Base-by-base conservation (phyloP, 1,140 invertebrate species). In the Conus betulinus region DNA sequence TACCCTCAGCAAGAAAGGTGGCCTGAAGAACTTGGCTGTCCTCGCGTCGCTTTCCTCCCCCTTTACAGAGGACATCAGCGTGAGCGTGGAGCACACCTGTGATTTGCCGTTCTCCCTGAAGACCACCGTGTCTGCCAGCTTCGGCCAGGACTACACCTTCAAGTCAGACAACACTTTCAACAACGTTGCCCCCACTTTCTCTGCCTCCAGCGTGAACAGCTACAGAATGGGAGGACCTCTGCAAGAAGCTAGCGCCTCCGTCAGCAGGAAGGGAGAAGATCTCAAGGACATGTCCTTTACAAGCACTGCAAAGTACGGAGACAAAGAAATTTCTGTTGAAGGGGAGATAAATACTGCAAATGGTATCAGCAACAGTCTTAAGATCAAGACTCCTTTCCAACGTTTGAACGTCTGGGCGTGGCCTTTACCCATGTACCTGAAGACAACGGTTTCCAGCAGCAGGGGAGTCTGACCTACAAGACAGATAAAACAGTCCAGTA, bases 1-100 rank as follows among this genome's bases (percentile, higher is more conserved):
- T 0, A 11, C 85, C 2, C 71, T 27, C 67, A 87, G 85, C 85
- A 87, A 87, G 85, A 87, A 87, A 53, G 85, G 85, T 5, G 85
- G 79, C 7, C 74, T 71, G 85, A 20, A 79, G 4, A 74, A 55
- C 53, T 17, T 87, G 71, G 60, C 76, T 6, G 17, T 90, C n/a
- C 87, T 87, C 39, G 84, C 85, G 7, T 88, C 85, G 8, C n/a
- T 78, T 52, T 25, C 85, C 51, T 78, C 85, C 5, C 89, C 89
- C 57, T 89, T 63, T 84, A 87, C 79, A 17, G 74, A 90, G 55
- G 78, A 88, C 83, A 3, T 84, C 52, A 84, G 52, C n/a, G 8
- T 90, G 51, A 27, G 39, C 7, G 6, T 89, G 83, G 25, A 83
- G 3, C 88, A 89, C 63, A 57, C 4, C 52, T 57, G 79, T 53